Conservation (phyloP, 2,113 vertebrate genomes). For the Suricata suricatta region DNA sequence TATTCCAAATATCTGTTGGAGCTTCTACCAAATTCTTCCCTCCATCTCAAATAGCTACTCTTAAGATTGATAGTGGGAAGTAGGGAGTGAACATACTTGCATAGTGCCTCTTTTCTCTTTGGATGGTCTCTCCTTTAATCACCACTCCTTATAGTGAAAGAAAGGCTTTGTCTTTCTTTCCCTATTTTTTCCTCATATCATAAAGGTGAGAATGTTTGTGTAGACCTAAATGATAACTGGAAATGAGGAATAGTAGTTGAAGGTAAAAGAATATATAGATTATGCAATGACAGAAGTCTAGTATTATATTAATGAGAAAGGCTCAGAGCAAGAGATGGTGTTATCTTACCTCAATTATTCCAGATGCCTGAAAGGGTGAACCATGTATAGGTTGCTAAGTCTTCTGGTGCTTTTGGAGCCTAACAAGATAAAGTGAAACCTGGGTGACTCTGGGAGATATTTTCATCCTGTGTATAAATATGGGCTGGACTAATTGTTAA, state of each 20-base stretch:
- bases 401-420: background rate
- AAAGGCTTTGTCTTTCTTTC: background rate
- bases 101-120: background rate
- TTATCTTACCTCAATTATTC: background rate
- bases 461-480: background rate
- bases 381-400: background rate
- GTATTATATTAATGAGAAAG: background rate
- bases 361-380: background rate
- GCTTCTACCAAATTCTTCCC: background rate
- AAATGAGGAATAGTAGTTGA: background rate
- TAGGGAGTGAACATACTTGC: background rate
- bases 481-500: background rate
- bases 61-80: background rate
- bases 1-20: background rate
- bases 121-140: background rate
- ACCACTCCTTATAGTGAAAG: background rate
- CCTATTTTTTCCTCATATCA: background rate
- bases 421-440: background rate
- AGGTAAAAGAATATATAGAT: background rate
- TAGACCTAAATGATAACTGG: background rate
- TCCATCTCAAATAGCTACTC: background rate
- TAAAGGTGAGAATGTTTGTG: background rate
- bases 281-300: background rate
- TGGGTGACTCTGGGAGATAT: background rate
- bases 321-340: background rate